Evolutionary conservation across 2,113 vertebrate species (phyloP).

Genomic region (Odocoileus hemionus): DNA sequence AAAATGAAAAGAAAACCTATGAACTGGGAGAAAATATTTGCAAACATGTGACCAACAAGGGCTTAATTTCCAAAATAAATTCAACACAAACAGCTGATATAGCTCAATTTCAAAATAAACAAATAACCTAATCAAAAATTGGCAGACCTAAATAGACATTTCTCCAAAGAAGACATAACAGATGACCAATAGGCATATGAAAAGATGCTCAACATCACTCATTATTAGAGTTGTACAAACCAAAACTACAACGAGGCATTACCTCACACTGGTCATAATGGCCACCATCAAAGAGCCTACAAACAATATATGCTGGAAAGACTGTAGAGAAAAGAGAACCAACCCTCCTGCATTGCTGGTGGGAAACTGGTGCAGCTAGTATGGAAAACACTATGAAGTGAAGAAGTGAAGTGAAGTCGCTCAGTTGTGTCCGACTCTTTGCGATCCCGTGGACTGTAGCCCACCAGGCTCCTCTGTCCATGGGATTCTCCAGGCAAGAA

Average conservation of each 20-base stretch:
- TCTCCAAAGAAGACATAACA: background rate
- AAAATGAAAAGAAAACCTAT: background rate
- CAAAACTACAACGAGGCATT: background rate
- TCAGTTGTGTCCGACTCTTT: no score
- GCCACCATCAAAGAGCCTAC: background rate
- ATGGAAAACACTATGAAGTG: background rate
- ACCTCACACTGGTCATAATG: background rate
- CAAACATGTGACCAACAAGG: background rate
- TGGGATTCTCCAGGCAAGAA: no score
- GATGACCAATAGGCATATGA: background rate
- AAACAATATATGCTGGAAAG: background rate
- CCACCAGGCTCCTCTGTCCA: no score
- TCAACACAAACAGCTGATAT: background rate
- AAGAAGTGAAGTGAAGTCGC: no score
- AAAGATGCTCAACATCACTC: background rate
- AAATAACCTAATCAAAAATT: background rate
- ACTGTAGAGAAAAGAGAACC: background rate
- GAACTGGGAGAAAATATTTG: background rate
- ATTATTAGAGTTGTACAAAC: background rate
- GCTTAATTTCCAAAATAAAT: background rate
- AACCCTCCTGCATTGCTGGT: background rate
- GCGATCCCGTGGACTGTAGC: no score
- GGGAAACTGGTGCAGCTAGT: background rate
- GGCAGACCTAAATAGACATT: background rate
- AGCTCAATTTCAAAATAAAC: background rate